Evolutionary conservation across 2,797 vertebrate genomes (phyloP), one percentile per base, ranked within the genome.

Genomic region (Nyctalus aviator): DNA sequence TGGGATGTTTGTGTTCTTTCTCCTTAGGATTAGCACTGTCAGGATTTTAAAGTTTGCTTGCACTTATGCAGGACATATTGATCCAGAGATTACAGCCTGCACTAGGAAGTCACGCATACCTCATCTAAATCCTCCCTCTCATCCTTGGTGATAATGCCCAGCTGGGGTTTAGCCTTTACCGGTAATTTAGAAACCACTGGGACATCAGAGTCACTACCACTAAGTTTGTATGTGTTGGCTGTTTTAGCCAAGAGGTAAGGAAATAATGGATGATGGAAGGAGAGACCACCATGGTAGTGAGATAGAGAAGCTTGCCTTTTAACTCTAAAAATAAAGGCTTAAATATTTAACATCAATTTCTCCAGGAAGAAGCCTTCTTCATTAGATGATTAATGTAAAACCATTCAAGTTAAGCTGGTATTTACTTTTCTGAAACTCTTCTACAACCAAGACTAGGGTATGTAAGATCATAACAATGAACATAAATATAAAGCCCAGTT

Each of bases 391-490:
- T 72, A 3, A 37, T 23, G 5, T 69, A 15, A 92, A 92, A 59
- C 32, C 2, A 13, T 75, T 88, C 35, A 12, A 46, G 73, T 71
- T 20, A 88, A 35, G 46, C 9, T 41, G 48, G 41, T 71, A 35
- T 68, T 92, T 94, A 57, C 72, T 84, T 95, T 64, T 59, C 77
- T 57, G 59, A 93, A 14, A 90, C 14, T 72, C 59, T 77, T 88
- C 64, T 35, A 32, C 23, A 68, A 57, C 3, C 37, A 59, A 41
- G 46, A 30, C 23, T 50, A 46, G 75, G 53, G 1, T 53, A 30
- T 20, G 6, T 3, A 14, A 41, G n/a, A 41, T 53, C 25, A 37
- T 66, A n/a, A 9, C 23, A 5, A 46, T 46, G 59, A 82, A 82
- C 64, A 32, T n/a, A 48, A 64, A 62, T 20, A 81, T 8, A 44